phyloP scores from a whole-genome alignment of 2,888 invertebrate genomes.

The Noctua janthina region DNA sequence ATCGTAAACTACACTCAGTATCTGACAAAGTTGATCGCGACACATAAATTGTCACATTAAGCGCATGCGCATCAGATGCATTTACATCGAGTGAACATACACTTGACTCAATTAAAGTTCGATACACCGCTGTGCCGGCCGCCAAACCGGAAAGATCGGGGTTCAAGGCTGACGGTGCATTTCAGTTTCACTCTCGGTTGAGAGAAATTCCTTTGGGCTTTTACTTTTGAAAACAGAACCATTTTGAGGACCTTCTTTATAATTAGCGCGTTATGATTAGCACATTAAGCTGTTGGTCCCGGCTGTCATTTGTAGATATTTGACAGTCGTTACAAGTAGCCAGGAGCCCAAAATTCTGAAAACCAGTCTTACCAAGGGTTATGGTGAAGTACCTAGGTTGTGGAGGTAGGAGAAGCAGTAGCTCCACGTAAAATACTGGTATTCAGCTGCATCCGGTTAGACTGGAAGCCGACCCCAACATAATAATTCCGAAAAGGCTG shows the following conservation, averaged over 20 bases:
- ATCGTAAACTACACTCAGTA: conserved; percentile 44
- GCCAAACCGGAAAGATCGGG: conserved; percentile 68
- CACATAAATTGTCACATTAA: conserved; percentile 62
- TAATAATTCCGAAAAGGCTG: background rate
- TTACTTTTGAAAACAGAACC: conserved; percentile 45
- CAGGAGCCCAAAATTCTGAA: background rate
- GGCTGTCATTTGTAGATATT: background rate
- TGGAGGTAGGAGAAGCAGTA: background rate
- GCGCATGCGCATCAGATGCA: conserved; percentile 46
- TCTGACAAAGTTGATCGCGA: conserved; percentile 46
- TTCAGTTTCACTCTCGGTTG: conserved; percentile 62
- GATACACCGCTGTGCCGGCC: conserved; percentile 61
- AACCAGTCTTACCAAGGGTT: background rate
- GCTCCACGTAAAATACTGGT: background rate
- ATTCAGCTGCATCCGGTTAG: background rate
- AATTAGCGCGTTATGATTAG: background rate
- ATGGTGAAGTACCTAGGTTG: background rate
- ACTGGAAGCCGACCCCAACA: background rate
- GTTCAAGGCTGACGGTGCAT: conserved; percentile 65
- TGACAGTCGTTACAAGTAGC: background rate
- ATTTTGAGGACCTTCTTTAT: background rate
- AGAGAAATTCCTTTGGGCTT: conserved; percentile 54
- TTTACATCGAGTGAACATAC: conserved; percentile 58
- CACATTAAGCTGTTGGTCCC: background rate
- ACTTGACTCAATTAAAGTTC: conserved; percentile 72